These are phyloP conservation scores for Pelobates fuscus DNA, from an alignment of 2,113 vertebrate genomes.

Conservation along the genomic window DNA sequence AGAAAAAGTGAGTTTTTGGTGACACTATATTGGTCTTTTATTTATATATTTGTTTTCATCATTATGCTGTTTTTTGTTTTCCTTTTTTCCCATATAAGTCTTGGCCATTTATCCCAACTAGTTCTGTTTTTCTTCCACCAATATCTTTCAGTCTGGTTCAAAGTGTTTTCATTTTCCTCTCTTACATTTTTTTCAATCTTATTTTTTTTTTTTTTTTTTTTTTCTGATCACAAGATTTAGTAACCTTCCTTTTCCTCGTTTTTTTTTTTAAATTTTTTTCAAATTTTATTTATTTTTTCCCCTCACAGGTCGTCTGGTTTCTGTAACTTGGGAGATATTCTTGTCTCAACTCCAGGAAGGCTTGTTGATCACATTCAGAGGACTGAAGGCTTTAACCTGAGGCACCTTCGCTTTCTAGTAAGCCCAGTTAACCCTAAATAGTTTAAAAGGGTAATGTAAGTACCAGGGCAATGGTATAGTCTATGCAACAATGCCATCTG, in stretches of 20 bases:
- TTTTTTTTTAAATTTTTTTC: too few relatives aligned
- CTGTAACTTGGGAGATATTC: slow-evolving; percentile 85
- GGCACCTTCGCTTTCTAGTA: slow-evolving; percentile 89
- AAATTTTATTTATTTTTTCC: slow-evolving; percentile 29
- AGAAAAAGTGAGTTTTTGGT: slow-evolving; percentile 73
- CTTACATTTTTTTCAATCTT: background rate
- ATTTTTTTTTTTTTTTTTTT: slow-evolving; percentile 22
- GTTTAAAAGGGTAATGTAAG: too few relatives aligned
- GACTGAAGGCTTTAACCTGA: slow-evolving; percentile 78
- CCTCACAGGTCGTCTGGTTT: slow-evolving; percentile 63
- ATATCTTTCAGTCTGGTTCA: background rate
- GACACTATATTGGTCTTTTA: background rate
- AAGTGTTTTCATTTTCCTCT: background rate
- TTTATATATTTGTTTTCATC: too few relatives aligned
- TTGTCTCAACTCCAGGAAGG: slow-evolving; percentile 91
- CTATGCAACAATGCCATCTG: background rate
- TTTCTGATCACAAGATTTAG: too few relatives aligned
- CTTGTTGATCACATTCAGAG: slow-evolving; percentile 92
- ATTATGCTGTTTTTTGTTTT: too few relatives aligned
- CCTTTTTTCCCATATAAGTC: too few relatives aligned
- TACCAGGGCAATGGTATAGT: background rate
- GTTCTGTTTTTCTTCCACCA: too few relatives aligned
- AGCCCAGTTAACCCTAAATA: slow-evolving; percentile 52
- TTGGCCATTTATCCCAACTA: too few relatives aligned
- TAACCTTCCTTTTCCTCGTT: too few relatives aligned